Evolutionary conservation across 2,888 invertebrate genomes (phyloP).

Genomic region (Diarsia mendica): DNA sequence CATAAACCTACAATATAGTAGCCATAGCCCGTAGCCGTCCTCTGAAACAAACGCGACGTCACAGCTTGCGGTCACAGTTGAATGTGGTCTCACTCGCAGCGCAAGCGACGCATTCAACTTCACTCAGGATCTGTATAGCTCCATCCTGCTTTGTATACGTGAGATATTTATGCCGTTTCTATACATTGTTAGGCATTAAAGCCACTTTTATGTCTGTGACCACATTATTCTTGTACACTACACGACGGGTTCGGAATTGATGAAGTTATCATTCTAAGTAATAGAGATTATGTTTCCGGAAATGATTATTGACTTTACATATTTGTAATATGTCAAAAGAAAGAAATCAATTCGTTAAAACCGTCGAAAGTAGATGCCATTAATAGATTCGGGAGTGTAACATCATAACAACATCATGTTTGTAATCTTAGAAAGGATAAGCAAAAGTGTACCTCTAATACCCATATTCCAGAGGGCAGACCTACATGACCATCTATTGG

Average conservation of each 20-base stretch:
- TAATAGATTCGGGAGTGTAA: no score
- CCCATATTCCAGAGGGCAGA: no score
- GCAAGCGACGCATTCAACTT: constrained; percentile 42
- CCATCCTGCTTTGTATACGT: constrained; percentile 15
- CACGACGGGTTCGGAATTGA: background rate
- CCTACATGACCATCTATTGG: no score
- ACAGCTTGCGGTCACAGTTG: constrained; percentile 54
- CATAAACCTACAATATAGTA: constrained; percentile 1
- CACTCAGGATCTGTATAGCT: constrained; percentile 31
- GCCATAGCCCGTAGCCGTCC: background rate
- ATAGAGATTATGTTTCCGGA: no score
- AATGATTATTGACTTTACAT: no score
- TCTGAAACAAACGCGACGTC: constrained; percentile 41
- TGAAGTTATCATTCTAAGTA: background rate
- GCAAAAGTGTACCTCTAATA: no score
- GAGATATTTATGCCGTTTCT: background rate
- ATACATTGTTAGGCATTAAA: background rate
- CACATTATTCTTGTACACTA: background rate
- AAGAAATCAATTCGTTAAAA: no score
- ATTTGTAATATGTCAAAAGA: no score
- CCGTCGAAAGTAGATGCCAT: no score
- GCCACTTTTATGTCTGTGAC: background rate
- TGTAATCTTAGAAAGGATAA: no score
- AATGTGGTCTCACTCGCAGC: constrained; percentile 42
- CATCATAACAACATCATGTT: no score